These are phyloP conservation scores for Xerus inauris DNA, from an alignment of 2,113 vertebrate genomes.

Conservation along the genomic window DNA sequence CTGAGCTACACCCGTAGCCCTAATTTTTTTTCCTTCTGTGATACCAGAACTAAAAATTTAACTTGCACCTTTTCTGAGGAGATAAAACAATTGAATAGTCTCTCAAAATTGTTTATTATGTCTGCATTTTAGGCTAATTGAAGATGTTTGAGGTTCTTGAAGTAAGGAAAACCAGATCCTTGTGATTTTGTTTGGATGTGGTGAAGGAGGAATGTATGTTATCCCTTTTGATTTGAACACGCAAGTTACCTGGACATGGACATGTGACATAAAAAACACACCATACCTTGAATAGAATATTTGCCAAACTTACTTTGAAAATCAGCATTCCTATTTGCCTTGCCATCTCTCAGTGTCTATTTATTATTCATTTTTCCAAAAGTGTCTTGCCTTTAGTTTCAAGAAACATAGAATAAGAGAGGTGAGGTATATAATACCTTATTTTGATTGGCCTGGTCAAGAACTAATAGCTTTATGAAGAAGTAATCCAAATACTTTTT, in stretches of 20 bases:
- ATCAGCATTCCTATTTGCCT: neutral
- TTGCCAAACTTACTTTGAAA: conserved; percentile 22
- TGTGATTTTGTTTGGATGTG: neutral
- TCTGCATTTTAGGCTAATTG: neutral
- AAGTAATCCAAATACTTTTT: neutral
- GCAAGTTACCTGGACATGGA: neutral
- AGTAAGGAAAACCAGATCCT: conserved; percentile 5
- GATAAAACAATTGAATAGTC: neutral
- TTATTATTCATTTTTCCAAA: conserved; percentile 16
- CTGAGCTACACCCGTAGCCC: neutral
- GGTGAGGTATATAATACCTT: neutral
- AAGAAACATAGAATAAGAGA: conserved; percentile 15
- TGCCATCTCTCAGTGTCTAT: neutral
- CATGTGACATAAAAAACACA: neutral
- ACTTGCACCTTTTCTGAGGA: conserved; percentile 5
- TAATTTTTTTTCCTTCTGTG: neutral
- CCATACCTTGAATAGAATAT: neutral
- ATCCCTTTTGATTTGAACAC: neutral
- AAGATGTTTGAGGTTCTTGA: neutral
- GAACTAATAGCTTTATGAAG: neutral
- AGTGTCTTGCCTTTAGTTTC: neutral
- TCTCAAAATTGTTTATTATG: conserved; percentile 20
- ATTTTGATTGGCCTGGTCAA: conserved; percentile 25
- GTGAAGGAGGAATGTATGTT: neutral
- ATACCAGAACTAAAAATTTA: conserved; percentile 17